Evolutionary conservation across 2,113 vertebrate species (phyloP).

Genomic region (Plecturocebus donacophilus): DNA sequence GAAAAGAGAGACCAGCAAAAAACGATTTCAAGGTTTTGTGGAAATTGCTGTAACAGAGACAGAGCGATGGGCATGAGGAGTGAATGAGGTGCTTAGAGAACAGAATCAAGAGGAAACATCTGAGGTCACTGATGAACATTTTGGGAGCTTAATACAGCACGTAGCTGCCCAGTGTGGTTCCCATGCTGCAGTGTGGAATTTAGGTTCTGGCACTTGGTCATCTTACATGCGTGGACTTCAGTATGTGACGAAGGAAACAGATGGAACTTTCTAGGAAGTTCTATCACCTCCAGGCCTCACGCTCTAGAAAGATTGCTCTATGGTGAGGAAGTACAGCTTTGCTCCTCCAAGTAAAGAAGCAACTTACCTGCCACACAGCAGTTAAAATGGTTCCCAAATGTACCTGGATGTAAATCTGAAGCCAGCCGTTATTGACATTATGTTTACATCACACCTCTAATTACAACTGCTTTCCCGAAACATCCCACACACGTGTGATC

Average conservation of each 20-base stretch:
- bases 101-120: neutral
- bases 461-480: neutral
- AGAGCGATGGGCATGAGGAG: accelerated
- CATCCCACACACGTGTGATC: neutral
- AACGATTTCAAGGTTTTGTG: neutral
- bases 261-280: constrained; percentile 32
- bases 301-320: neutral
- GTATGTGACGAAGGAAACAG: neutral
- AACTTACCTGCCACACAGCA: neutral
- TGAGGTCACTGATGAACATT: neutral
- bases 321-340: neutral
- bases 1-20: neutral
- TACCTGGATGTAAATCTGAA: neutral
- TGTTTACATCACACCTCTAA: neutral
- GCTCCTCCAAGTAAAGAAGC: neutral
- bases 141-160: neutral
- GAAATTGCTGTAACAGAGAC: neutral
- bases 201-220: neutral
- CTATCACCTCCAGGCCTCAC: neutral
- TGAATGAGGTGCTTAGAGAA: neutral
- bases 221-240: neutral
- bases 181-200: neutral
- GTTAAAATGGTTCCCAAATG: neutral
- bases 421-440: neutral
- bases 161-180: neutral